Percentiles rank a stretch among this genome's conserved stretches.
Evolutionary conservation across 2,113 vertebrate genomes (phyloP).

Genomic region (Irena cyanogastra): DNA sequence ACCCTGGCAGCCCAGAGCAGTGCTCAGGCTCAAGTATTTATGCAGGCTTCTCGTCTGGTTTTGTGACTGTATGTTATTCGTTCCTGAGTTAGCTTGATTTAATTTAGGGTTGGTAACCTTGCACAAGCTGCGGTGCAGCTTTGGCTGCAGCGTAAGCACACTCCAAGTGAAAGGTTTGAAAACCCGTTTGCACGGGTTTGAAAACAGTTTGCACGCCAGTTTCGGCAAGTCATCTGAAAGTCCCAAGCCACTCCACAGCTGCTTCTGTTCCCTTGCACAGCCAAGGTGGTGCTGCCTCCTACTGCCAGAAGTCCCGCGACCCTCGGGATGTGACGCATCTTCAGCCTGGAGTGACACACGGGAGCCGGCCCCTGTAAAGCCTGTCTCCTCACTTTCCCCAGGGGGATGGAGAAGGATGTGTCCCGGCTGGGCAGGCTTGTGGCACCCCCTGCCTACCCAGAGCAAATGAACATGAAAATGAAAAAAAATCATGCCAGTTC

Average conservation of each 20-base stretch:
- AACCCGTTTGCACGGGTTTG: background rate
- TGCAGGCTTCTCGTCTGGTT: background rate
- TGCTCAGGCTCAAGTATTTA: background rate
- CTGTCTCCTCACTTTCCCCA: background rate
- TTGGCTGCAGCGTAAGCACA: background rate
- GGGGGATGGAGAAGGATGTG: background rate
- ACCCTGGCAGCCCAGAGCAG: background rate
- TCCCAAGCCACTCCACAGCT: background rate
- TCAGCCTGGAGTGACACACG: background rate
- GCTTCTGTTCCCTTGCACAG: slow-evolving; percentile 9
- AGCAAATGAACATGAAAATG: background rate
- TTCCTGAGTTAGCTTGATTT: background rate
- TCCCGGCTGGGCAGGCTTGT: rapidly evolving
- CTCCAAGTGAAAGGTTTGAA: background rate
- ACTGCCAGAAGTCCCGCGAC: slow-evolving; percentile 37
- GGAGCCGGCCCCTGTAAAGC: background rate
- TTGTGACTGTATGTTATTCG: background rate
- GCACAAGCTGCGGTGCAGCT: background rate
- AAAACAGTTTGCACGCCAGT: background rate
- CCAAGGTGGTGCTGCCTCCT: slow-evolving; percentile 64
- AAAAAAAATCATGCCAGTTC: background rate
- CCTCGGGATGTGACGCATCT: background rate
- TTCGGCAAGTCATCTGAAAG: background rate
- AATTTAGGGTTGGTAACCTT: background rate
- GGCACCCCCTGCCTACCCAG: background rate